Conservation (phyloP, 2,888 invertebrate species). For the Acholoe squamosa region DNA sequence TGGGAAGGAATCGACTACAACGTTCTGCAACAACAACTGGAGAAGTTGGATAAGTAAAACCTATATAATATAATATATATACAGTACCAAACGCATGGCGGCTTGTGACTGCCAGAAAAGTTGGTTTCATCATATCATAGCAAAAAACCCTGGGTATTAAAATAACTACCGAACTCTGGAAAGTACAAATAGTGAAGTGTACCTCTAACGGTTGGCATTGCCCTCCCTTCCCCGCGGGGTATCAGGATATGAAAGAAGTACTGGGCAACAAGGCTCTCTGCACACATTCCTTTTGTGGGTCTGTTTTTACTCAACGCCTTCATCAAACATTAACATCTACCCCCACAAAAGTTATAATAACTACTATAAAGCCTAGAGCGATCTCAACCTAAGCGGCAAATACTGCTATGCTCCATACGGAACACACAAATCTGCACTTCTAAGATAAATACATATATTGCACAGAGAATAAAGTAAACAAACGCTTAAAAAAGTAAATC, state of each 20-base stretch:
- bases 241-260: constrained; percentile 56
- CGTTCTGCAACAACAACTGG: constrained; percentile 38
- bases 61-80: background rate
- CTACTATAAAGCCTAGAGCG: constrained; percentile 24
- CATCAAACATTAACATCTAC: too few relatives aligned
- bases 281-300: background rate
- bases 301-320: background rate
- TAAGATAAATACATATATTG: constrained; percentile 36
- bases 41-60: constrained; percentile 55
- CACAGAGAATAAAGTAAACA: constrained; percentile 49
- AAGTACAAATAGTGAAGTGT: constrained; percentile 64
- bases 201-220: constrained; percentile 38
- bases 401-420: background rate
- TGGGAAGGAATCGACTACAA: constrained; percentile 29
- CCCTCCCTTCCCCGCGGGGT: constrained; percentile 23
- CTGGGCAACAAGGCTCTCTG: constrained; percentile 28
- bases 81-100: constrained; percentile 62
- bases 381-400: background rate
- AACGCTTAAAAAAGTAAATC: background rate
- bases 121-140: constrained; percentile 61
- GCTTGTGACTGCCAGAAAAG: constrained; percentile 61
- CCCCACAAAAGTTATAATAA: too few relatives aligned
- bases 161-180: constrained; percentile 63
- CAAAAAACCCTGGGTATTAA: constrained; percentile 65
- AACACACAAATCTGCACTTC: background rate